phyloP scores from a whole-genome alignment of 2,113 vertebrate species.

The Orientallactaga bullata region DNA sequence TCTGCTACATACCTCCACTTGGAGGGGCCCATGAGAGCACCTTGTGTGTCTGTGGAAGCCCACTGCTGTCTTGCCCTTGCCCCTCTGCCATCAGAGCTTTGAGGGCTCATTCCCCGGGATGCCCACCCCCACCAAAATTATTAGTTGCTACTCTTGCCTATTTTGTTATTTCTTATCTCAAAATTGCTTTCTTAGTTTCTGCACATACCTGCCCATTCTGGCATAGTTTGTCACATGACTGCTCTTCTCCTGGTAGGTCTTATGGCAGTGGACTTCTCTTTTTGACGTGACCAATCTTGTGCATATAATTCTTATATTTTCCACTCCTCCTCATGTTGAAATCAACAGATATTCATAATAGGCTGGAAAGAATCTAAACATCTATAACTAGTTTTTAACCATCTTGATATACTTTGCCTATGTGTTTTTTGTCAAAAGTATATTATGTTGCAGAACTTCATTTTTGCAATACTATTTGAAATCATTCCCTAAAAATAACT shows the following conservation, averaged over 20 bases:
- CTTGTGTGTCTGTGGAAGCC: background rate
- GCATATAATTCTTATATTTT: background rate
- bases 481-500: background rate
- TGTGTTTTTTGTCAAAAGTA: constrained; percentile 24
- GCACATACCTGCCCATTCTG: background rate
- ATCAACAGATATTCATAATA: background rate
- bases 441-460: background rate
- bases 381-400: background rate
- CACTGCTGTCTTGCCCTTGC: background rate
- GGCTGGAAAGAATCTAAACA: background rate
- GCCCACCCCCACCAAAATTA: background rate
- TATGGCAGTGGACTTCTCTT: background rate
- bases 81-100: background rate
- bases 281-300: background rate
- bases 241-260: background rate
- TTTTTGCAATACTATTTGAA: background rate
- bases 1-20: background rate
- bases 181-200: background rate
- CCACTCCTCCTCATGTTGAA: background rate
- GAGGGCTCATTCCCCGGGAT: background rate
- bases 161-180: background rate
- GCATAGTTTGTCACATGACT: background rate
- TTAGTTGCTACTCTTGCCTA: background rate
- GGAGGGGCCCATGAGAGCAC: background rate
- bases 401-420: background rate